phyloP scores from a whole-genome alignment of 2,797 vertebrate genomes.

The Phyllotis vaccarum region DNA sequence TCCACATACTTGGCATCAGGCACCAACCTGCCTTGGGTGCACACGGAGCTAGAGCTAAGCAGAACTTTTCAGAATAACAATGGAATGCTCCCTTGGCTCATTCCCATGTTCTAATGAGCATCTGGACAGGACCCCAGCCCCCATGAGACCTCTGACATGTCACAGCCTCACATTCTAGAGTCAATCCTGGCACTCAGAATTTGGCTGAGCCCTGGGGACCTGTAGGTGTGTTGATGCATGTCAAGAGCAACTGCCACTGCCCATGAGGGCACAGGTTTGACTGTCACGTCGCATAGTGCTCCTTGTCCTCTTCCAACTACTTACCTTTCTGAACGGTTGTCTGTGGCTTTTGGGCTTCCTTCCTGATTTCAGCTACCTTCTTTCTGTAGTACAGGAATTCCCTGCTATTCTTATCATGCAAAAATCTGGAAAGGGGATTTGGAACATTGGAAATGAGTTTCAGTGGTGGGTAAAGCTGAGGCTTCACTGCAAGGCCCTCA shows the following conservation, averaged over 20 bases:
- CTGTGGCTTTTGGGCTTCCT: constrained; percentile 87
- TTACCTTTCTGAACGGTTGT: constrained; percentile 89
- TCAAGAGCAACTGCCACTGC: neutral
- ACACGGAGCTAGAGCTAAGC: neutral
- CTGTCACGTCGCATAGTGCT: neutral
- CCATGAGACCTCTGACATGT: neutral
- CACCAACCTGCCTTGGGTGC: neutral
- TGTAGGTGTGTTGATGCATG: neutral
- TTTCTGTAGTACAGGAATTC: constrained; percentile 98
- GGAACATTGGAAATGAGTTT: neutral
- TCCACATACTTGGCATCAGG: neutral
- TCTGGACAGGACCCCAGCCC: neutral
- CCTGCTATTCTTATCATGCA: constrained; percentile 95
- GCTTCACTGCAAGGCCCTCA: neutral
- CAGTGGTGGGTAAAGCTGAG: neutral
- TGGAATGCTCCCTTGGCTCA: neutral
- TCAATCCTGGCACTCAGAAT: neutral
- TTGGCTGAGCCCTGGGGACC: neutral
- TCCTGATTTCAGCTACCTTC: constrained; percentile 94
- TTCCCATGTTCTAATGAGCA: neutral
- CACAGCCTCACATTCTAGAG: no score
- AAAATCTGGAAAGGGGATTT: constrained; percentile 90
- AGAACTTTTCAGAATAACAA: neutral
- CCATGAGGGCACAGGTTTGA: neutral
- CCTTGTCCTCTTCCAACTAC: neutral